These are phyloP conservation scores for Ectropis crepuscularia DNA, from an alignment of 2,888 invertebrate species.

Conservation along the genomic window DNA sequence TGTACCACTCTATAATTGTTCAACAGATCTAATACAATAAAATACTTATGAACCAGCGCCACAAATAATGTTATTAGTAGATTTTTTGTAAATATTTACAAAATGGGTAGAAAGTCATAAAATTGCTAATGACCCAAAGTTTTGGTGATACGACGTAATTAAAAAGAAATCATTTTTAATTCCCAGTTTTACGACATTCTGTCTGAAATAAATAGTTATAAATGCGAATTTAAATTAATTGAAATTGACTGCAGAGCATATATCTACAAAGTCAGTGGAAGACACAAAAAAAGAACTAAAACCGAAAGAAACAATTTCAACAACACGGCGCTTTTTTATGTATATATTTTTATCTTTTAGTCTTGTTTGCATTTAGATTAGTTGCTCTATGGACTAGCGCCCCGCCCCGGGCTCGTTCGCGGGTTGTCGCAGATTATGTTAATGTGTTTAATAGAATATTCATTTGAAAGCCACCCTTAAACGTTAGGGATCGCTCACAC, in stretches of 20 bases:
- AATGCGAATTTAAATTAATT: too few relatives aligned
- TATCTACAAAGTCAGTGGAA: too few relatives aligned
- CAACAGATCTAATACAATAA: too few relatives aligned
- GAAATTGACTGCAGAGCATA: too few relatives aligned
- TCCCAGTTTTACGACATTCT: not conserved
- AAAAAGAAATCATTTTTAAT: conserved; percentile 1
- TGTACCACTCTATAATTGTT: too few relatives aligned
- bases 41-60: too few relatives aligned
- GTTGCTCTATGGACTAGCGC: conserved; percentile 55
- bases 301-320: conserved; percentile 59
- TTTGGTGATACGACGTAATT: conserved; percentile 4
- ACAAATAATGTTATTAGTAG: too few relatives aligned
- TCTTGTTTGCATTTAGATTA: conserved; percentile 67
- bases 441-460: conserved; percentile 70
- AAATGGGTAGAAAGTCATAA: conserved; percentile 9
- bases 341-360: conserved; percentile 27
- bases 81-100: conserved; percentile 3
- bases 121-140: not conserved
- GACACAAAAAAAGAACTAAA: too few relatives aligned
- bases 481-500: conserved; percentile 43
- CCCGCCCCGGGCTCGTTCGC: conserved; percentile 66
- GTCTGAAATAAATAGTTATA: not conserved
- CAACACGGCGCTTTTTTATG: conserved; percentile 46
- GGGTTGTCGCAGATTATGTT: conserved; percentile 73
- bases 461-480: conserved; percentile 67